These are phyloP conservation scores for Meriones psammophilus DNA, from an alignment of 2,797 vertebrate genomes.

Conservation along the genomic window DNA sequence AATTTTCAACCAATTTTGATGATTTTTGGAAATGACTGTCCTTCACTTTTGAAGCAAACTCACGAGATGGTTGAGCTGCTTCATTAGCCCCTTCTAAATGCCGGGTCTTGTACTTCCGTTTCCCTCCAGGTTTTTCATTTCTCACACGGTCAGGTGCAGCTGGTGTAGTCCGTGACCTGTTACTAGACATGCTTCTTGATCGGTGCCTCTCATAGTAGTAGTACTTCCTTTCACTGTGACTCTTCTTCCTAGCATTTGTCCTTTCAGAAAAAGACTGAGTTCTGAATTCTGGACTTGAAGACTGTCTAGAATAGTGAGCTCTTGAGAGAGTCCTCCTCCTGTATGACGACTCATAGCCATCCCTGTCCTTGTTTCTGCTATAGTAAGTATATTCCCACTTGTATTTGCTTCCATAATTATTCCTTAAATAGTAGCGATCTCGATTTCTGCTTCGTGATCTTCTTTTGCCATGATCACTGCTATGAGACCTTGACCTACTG, in stretches of 20 bases:
- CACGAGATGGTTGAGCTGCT: conserved; percentile 65
- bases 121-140: conserved; percentile 94
- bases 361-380: conserved; percentile 87
- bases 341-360: conserved; percentile 87
- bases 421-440: conserved; percentile 86
- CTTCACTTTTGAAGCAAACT: conserved; percentile 80
- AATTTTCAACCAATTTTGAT: conserved; percentile 82
- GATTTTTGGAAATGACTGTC: conserved; percentile 82
- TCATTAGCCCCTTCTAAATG: conserved; percentile 92
- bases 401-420: conserved; percentile 87
- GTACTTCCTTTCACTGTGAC: conserved; percentile 85
- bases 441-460: conserved; percentile 88
- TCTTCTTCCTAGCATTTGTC: conserved; percentile 85
- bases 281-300: conserved; percentile 88
- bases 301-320: conserved; percentile 86
- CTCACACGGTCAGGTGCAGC: conserved; percentile 83
- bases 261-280: conserved; percentile 88
- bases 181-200: conserved; percentile 90
- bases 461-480: conserved; percentile 88
- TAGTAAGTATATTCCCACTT: conserved; percentile 91
- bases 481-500: conserved; percentile 89
- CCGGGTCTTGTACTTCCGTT: conserved; percentile 96
- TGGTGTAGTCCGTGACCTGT: conserved; percentile 86
- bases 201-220: conserved; percentile 88
- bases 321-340: conserved; percentile 84